Evolutionary conservation across 2,888 invertebrate genomes (phyloP), one percentile per base, ranked within the genome.

Genomic region (Plutella xylostella): DNA sequence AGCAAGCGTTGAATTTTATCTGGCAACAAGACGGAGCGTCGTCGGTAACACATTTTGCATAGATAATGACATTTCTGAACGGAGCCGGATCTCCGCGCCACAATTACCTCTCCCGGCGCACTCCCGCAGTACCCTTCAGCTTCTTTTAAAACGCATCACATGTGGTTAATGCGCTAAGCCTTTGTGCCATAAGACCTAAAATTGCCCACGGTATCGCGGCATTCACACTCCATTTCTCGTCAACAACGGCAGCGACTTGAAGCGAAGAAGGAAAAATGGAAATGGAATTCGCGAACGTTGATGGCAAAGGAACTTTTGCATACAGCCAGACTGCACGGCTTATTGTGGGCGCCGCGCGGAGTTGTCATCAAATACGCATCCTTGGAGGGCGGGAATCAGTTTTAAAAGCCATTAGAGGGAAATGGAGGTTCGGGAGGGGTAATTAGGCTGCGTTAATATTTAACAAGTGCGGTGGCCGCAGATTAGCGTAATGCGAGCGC

Each of bases 341-440:
- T 11, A 11, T 30, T 30, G 12, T 30, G 30, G 33, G 33, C 33
- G 20, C 1, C 22, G 11, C 25, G 15, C 17, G 25, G 70, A 79
- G 71, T 78, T 79, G 83, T 82, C 83, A 83, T 83, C 83, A 82
- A 83, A 83, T 79, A 77, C 82, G 72, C 80, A 82, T 83, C 79
- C 72, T 73, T 61, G 53, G 60, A 62, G 76, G 80, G 76, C 71
- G 70, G 73, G 79, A 80, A 80, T 83, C 83, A 82, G 82, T 83
- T 83, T 82, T 83, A 80, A 83, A 83, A 82, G 74, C 83, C 82
- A 83, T 83, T 83, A 83, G 79, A 74, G 57, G 52, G 72, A 68
- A 59, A n/a, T 54, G 59, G 65, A 61, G 58, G 56, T 45, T 56
- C 55, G 62, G 70, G 69, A 63, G 65, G 65, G 63, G 78, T 82